Percentiles rank a stretch among this genome's conserved stretches.
These are phyloP conservation scores for Hylaeus volcanicus DNA, from an alignment of 1,140 invertebrate species.

Conservation along the genomic window DNA sequence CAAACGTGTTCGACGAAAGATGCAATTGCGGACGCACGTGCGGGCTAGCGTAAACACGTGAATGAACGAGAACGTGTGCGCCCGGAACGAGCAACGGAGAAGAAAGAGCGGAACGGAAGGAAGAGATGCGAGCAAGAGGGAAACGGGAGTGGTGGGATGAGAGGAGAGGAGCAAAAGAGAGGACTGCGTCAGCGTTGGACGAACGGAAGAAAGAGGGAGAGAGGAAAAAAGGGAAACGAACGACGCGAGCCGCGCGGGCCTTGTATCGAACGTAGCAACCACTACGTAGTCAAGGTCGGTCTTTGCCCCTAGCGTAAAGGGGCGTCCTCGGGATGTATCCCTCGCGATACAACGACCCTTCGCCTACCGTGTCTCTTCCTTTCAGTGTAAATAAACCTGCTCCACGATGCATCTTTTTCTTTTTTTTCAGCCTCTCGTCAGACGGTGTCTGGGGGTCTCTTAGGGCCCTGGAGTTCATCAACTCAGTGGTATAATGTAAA, in stretches of 20 bases:
- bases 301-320: constrained; percentile 70
- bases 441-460: no score
- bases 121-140: constrained; percentile 35
- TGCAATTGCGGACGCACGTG: constrained; percentile 37
- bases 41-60: constrained; percentile 28
- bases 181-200: not conserved
- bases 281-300: constrained; percentile 78
- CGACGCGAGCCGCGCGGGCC: constrained; percentile 67
- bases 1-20: constrained; percentile 4
- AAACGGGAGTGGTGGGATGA: constrained; percentile 39
- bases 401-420: not conserved
- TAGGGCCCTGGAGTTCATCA: no score
- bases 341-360: constrained; percentile 47
- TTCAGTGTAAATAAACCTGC: constrained; percentile 49
- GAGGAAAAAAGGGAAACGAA: constrained; percentile 40
- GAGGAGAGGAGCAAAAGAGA: not conserved
- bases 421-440: no score
- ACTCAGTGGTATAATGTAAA: no score
- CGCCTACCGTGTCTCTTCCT: constrained; percentile 14
- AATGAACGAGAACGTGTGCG: constrained; percentile 45
- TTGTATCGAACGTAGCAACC: constrained; percentile 72
- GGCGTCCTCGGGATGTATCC: constrained; percentile 66
- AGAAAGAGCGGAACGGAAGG: constrained; percentile 18
- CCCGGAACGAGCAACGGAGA: constrained; percentile 13
- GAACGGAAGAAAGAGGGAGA: not conserved